Evolutionary conservation across 2,888 invertebrate genomes (phyloP).

Genomic region (Colletes collaris): DNA sequence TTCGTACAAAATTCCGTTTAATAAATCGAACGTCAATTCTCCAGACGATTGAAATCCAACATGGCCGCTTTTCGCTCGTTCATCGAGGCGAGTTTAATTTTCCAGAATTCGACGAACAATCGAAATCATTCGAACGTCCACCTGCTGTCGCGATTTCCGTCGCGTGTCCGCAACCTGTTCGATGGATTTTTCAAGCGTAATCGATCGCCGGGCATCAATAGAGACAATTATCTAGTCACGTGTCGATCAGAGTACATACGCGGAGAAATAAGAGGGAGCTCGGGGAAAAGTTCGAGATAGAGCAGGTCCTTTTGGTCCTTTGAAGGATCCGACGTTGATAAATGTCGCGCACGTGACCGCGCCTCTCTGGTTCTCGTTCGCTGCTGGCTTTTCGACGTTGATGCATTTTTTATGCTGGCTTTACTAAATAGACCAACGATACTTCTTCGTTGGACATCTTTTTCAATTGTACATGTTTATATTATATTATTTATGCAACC

Average conservation of each 20-base stretch:
- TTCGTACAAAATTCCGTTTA: no score
- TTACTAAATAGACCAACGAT: no score
- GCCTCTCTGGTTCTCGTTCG: conserved; percentile 27
- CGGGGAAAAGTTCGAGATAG: conserved; percentile 45
- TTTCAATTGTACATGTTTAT: no score
- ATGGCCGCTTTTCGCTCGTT: neutral
- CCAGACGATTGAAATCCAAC: no score
- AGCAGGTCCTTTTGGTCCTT: conserved; percentile 60
- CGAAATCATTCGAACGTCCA: conserved; percentile 42
- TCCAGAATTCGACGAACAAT: neutral
- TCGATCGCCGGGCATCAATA: conserved; percentile 69
- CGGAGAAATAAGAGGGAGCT: conserved; percentile 22
- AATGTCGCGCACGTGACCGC: conserved; percentile 64
- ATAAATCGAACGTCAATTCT: no score
- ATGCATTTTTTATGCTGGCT: neutral
- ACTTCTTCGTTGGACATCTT: no score
- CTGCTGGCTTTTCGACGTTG: neutral
- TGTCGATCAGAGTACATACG: conserved; percentile 47
- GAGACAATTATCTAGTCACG: conserved; percentile 70
- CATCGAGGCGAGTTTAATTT: no score
- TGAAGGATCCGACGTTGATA: conserved; percentile 62
- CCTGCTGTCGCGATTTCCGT: conserved; percentile 48
- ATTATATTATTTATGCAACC: no score
- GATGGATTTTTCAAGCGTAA: conserved; percentile 58
- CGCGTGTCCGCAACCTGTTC: conserved; percentile 51